Conservation (phyloP, 2,888 invertebrate genomes). For the Brachypalpus laphriformis region DNA sequence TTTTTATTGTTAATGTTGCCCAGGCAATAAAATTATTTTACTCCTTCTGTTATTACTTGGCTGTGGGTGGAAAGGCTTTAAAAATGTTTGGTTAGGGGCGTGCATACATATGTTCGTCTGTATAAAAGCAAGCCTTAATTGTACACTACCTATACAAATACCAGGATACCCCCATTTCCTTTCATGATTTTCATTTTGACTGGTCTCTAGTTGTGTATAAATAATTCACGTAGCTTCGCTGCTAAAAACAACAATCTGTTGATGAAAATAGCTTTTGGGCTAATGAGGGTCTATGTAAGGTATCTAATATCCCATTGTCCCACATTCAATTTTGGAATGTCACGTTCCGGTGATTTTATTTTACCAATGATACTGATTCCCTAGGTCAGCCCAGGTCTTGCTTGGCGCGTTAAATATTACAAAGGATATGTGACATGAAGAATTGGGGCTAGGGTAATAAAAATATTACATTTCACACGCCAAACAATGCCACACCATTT, state of each 20-base stretch:
- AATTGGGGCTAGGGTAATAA: slow-evolving; percentile 47
- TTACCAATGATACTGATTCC: slow-evolving; percentile 56
- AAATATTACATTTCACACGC: slow-evolving; percentile 69
- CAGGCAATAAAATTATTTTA: no score
- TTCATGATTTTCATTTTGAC: not conserved
- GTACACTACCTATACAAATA: not conserved
- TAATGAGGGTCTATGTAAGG: slow-evolving; percentile 19
- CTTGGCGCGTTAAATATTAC: slow-evolving; percentile 35
- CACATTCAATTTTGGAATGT: slow-evolving; percentile 51
- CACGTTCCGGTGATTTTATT: slow-evolving; percentile 49
- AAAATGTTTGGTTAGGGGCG: no score
- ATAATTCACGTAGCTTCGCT: not conserved
- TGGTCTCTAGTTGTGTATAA: not conserved
- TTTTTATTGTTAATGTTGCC: no score
- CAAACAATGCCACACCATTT: slow-evolving; percentile 64
- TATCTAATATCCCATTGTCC: slow-evolving; percentile 4
- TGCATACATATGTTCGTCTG: no score
- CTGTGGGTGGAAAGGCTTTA: no score
- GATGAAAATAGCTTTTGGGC: slow-evolving; percentile 32
- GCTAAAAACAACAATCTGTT: slow-evolving; percentile 38
- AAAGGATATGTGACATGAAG: slow-evolving; percentile 40
- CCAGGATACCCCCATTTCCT: not conserved
- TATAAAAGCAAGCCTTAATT: not conserved
- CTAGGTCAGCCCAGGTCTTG: slow-evolving; percentile 45
- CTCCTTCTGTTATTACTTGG: no score